Evolutionary conservation across 2,113 vertebrate genomes (phyloP).

Genomic region (Ceyx melanurus): DNA sequence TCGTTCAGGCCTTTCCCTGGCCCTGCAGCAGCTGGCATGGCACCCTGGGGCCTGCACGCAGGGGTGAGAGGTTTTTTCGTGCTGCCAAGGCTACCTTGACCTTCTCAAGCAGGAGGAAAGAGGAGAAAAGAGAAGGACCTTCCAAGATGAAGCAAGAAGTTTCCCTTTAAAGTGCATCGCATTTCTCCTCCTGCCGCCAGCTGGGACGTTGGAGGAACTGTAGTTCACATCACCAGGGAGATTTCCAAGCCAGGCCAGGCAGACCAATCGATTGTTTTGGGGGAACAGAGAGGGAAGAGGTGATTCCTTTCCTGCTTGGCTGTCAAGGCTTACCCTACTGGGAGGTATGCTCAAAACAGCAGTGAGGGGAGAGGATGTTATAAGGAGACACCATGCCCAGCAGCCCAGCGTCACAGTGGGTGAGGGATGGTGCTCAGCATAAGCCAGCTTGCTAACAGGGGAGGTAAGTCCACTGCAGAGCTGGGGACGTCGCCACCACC

Average conservation of each 20-base stretch:
- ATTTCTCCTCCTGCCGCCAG: neutral
- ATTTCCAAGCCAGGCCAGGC: conserved; percentile 9
- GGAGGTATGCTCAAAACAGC: neutral
- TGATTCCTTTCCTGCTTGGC: conserved; percentile 5
- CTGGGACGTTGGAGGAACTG: neutral
- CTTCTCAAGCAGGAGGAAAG: neutral
- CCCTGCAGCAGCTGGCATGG: neutral
- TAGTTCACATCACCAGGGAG: conserved; percentile 44
- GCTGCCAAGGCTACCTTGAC: neutral
- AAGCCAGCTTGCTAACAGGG: neutral
- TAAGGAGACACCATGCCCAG: neutral
- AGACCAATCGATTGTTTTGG: neutral
- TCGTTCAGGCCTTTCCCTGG: neutral
- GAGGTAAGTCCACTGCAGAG: neutral
- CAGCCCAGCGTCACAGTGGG: neutral
- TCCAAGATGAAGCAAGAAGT: neutral
- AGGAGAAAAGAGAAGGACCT: conserved; percentile 18
- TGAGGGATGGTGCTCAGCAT: rapidly evolving
- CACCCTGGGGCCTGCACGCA: rapidly evolving
- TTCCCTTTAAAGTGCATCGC: conserved; percentile 48
- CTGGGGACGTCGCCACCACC: neutral
- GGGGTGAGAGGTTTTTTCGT: neutral
- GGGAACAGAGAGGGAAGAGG: neutral
- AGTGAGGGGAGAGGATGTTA: neutral
- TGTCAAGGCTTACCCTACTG: neutral